Conservation (phyloP, 2,888 invertebrate species). For the Parasteatoda lunata region DNA sequence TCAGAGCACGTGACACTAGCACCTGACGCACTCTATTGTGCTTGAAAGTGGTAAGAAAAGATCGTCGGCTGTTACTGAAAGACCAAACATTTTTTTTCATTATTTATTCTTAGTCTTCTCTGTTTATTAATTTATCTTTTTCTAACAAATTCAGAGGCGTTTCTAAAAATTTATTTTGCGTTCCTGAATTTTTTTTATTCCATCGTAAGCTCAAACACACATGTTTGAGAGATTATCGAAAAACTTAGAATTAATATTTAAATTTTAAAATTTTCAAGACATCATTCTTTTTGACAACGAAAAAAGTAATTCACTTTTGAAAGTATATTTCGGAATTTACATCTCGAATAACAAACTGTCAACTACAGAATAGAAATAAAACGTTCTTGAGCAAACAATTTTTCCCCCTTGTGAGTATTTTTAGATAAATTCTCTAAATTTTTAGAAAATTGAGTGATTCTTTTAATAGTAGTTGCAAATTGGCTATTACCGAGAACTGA, state of each 20-base stretch:
- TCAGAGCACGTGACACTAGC: conserved; percentile 67
- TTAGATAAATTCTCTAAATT: background rate
- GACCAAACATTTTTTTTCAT: conserved; percentile 46
- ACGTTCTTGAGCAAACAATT: background rate
- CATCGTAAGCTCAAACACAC: background rate
- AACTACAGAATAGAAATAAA: conserved; percentile 17
- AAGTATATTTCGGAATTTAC: conserved; percentile 22
- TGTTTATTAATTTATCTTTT: conserved; percentile 44
- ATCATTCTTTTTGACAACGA: background rate
- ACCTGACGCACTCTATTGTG: conserved; percentile 65
- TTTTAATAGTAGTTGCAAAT: background rate
- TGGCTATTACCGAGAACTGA: background rate
- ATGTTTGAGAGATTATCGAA: background rate
- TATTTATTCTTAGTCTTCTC: conserved; percentile 30
- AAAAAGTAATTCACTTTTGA: conserved; percentile 6
- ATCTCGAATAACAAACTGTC: conserved; percentile 37
- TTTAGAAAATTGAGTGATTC: background rate
- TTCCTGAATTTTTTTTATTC: conserved; percentile 27
- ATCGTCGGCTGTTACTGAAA: conserved; percentile 57
- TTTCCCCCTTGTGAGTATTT: background rate
- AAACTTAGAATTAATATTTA: conserved; percentile 49
- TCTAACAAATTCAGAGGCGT: conserved; percentile 17
- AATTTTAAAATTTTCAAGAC: conserved; percentile 27
- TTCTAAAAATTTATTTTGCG: conserved; percentile 39
- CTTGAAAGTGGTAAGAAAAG: conserved; percentile 65